Base-by-base conservation (phyloP, 2,797 vertebrate species). In the Centropyge bicolor region DNA sequence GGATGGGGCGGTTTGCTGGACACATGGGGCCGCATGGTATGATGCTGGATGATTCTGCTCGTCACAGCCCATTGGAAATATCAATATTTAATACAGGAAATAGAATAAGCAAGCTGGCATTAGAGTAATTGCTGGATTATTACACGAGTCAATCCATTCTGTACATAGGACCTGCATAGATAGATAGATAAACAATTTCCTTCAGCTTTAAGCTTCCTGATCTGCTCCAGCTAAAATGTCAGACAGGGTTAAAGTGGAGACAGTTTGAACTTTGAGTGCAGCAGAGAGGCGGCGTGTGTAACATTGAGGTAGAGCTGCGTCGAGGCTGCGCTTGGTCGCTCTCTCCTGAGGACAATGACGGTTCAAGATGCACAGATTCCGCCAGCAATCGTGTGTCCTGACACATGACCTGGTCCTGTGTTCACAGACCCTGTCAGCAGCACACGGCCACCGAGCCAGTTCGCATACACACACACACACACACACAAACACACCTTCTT, bases 31-130 rank as follows among this genome's bases (percentile, higher is more conserved):
- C 66, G 64, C 83, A 74, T 24, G 48, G 38, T 72, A 56, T 59
- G 74, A 69, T 78, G 82, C 74, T 52, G 80, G 75, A 82, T 16
- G 83, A 67, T 59, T 82, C 74, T 51, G 76, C 69, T 87, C 80
- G 51, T 84, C 77, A 61, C 75, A 69, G 64, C 45, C 62, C 63
- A 56, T 69, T 55, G 69, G 75, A 86, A 88, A 82, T 38, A 87
- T 86, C 83, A 86, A 86, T 89, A 86, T 86, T 87, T 87, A 74
- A 87, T 78, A 71, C 63, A 80, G 82, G 72, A 87, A 80, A 77
- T 73, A 64, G 65, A 87, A 76, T 74, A 55, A 64, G 57, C 55
- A 62, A 60, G 55, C 64, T 20, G 43, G 64, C 66, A 60, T 80
- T 78, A 69, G n/a, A 72, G 65, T 84, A 67, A 84, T 82, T 75